Evolutionary conservation across 2,113 vertebrate genomes (phyloP), one percentile per base, ranked within the genome.

Genomic region (Pardalotus punctatus): DNA sequence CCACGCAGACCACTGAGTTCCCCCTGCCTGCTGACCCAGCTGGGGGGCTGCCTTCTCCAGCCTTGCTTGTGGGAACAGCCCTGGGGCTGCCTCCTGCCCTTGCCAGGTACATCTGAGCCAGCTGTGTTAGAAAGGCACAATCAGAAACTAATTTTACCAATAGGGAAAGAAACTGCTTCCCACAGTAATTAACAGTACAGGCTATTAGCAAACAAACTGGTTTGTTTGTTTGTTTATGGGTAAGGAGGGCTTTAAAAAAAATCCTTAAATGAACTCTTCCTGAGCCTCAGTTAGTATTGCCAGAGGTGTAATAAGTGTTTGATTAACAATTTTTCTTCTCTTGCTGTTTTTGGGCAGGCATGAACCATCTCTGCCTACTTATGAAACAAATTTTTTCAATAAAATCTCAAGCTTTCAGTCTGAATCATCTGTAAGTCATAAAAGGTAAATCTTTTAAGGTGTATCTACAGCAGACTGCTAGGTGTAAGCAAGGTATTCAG

Each of bases 271-370:
- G 0, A 91, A n/a, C 27, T 64, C 12, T 7, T 58, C 11, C 14
- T 66, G 38, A 88, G 27, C 25, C 86, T 87, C 79, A 58, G 19
- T 54, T 70, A 74, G 9, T 29, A 17, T 66, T 93, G 14, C 53
- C 60, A 31, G 60, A 48, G 17, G 11, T 82, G 18, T 40, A 58
- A 4, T 28, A 64, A 71, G 2, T 38, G 11, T 57, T 81, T 71
- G 50, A 74, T 77, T 74, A 72, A 69, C 36, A 9, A 51, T 36
- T 87, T 81, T 11, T 70, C 24, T 80, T 95, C 57, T 89, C 45
- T 87, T 92, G 13, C 62, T 97, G 33, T 70, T 92, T 92, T 94
- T 94, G 93, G 60, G 78, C 81, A 96, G 94, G 80, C 60, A 33
- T 29, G 88, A 79, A 81, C 33, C 72, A 50, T 53, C 80, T 67